phyloP scores from a whole-genome alignment of 2,113 vertebrate genomes.

The Xenopus tropicalis region DNA sequence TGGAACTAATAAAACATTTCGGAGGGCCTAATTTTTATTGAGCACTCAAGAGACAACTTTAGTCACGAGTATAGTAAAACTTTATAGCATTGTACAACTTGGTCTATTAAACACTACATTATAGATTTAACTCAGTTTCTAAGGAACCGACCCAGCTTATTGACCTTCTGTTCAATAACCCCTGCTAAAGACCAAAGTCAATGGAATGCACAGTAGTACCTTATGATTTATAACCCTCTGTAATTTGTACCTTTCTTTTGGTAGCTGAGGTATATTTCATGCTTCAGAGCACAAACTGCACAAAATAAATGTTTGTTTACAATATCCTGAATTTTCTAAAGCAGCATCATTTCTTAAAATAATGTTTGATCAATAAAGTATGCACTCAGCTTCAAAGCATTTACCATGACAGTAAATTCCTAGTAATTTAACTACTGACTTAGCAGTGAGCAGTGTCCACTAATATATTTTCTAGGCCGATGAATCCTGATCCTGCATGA shows the following conservation, averaged over 20 bases:
- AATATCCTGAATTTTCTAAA: slow-evolving; percentile 1
- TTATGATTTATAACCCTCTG: slow-evolving; percentile 24
- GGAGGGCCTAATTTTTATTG: slow-evolving; percentile 26
- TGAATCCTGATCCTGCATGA: slow-evolving; percentile 17
- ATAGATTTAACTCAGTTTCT: slow-evolving; percentile 33
- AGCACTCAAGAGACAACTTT: slow-evolving; percentile 22
- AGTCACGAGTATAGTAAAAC: slow-evolving; percentile 34
- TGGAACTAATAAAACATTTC: slow-evolving; percentile 37
- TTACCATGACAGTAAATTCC: no score
- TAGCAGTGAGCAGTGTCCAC: neutral
- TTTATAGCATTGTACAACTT: slow-evolving; percentile 29
- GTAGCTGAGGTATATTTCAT: slow-evolving; percentile 9
- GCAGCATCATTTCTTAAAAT: no score
- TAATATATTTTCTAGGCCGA: slow-evolving; percentile 19
- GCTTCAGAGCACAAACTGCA: neutral
- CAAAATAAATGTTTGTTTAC: slow-evolving; percentile 11
- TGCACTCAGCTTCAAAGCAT: no score
- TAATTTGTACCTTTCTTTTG: slow-evolving; percentile 3
- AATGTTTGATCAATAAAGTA: no score
- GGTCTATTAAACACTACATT: slow-evolving; percentile 30
- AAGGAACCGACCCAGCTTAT: slow-evolving; percentile 20
- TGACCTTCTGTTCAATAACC: slow-evolving; percentile 30
- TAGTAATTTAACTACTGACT: no score
- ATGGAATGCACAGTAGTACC: slow-evolving; percentile 7
- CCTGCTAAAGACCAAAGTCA: neutral